phyloP scores from a whole-genome alignment of 2,113 vertebrate genomes.

The Mobula birostris region DNA sequence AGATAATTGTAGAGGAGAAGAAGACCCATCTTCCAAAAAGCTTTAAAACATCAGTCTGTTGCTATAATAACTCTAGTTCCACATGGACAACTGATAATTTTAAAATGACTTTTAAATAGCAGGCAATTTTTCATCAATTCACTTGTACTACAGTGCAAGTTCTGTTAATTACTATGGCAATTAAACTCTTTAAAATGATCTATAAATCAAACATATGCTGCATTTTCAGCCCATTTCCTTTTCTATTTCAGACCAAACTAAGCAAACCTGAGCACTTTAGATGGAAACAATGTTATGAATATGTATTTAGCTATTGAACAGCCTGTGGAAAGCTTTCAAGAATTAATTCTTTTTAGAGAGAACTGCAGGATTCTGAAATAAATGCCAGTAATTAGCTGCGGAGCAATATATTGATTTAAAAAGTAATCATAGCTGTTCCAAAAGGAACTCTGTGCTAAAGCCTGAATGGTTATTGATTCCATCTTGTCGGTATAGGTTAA shows the following conservation, averaged over 20 bases:
- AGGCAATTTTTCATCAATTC: conserved; percentile 20
- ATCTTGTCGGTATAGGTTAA: conserved; percentile 11
- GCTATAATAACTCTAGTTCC: not conserved
- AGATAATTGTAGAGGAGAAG: not conserved
- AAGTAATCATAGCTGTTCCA: not conserved
- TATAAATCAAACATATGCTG: not conserved
- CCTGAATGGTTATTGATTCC: conserved; percentile 17
- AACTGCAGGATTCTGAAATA: not conserved
- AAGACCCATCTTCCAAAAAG: not conserved
- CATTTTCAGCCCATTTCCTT: conserved; percentile 9
- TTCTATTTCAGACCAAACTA: not conserved
- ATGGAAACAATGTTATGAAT: not conserved
- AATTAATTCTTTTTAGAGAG: not conserved
- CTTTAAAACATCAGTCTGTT: not conserved
- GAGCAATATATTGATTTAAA: conserved; percentile 15
- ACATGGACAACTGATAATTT: not conserved
- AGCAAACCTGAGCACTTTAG: not conserved
- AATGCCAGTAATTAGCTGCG: not conserved
- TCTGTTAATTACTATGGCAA: not conserved
- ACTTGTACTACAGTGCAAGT: conserved; percentile 1
- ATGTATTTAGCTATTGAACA: conserved; percentile 21
- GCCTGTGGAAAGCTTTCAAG: conserved; percentile 4
- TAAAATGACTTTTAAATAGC: not conserved
- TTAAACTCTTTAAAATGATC: not conserved
- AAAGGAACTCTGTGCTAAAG: conserved; percentile 8